Evolutionary conservation across 1,140 invertebrate genomes (phyloP).

Genomic region (Rhyacophila brunnea): DNA sequence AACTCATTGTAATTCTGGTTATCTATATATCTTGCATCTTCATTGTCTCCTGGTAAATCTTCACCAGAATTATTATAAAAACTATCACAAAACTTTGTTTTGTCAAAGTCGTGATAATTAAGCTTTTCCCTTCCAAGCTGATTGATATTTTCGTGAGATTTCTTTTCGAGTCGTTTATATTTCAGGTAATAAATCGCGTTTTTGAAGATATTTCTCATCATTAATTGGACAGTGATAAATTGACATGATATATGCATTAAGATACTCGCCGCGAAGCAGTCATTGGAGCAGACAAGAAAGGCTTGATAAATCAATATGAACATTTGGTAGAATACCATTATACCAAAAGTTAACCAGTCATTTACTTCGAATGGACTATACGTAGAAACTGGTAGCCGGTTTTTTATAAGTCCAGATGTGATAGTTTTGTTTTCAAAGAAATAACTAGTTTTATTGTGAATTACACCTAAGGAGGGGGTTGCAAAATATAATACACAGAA

Average conservation of each 20-base stretch:
- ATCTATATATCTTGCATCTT: too few species aligned
- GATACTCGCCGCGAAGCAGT: background rate
- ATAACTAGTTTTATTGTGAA: background rate
- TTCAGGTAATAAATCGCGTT: background rate
- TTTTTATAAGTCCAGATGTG: background rate
- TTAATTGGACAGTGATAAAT: background rate
- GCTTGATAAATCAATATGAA: background rate
- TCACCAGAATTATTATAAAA: too few species aligned
- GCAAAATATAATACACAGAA: background rate
- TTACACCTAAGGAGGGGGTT: background rate
- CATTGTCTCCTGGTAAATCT: too few species aligned
- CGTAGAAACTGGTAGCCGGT: background rate
- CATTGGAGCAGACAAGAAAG: background rate
- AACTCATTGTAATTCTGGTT: too few species aligned
- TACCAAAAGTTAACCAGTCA: background rate
- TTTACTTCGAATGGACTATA: background rate
- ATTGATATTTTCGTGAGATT: background rate
- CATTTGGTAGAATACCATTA: background rate
- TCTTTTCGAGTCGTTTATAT: background rate
- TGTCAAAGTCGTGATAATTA: background rate
- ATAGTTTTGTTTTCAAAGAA: background rate
- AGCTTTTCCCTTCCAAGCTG: background rate
- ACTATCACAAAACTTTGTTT: background rate
- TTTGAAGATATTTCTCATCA: background rate
- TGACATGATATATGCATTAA: constrained; percentile 2